Base-by-base conservation (phyloP, 2,888 invertebrate species). In the Melieria crassipennis region DNA sequence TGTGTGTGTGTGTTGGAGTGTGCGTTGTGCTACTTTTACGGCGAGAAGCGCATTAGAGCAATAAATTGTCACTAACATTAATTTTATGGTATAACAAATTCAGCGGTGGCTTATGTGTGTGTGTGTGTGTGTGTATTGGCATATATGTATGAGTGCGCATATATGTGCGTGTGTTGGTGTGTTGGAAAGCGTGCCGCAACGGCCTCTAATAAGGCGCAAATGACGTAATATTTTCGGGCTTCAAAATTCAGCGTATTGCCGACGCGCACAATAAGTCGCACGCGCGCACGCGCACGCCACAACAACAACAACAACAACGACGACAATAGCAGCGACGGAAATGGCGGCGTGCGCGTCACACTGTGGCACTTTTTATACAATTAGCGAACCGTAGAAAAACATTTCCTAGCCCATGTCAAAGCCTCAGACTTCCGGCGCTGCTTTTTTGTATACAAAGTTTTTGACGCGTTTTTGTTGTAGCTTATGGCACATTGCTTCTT, bases 61-160 rank as follows among this genome's bases (percentile, higher is more conserved):
- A 75, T 74, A 74, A 73, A 75, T 75, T 74, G 65, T 73, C 55
- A 70, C 71, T 73, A 72, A 70, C 73, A 75, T 65, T 72, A 72
- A 73, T 72, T 75, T 72, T 70, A 75, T 75, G 73, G 65, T 68
- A 71, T 67, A 69, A 71, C 68, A 69, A 65, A 69, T 72, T 73
- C 68, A 45, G 6, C 61, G 55, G 61, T 60, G 30, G 43, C 16
- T 42, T 50, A n/a, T n/a, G n/a, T n/a, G n/a, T n/a, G n/a, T 30
- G 66, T 61, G 45, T 62, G 45, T 50, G 43, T 48, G 62, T 57
- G 43, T 58, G 63, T 11, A 16, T 52, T 30, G 30, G 30, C 30
- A 30, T 30, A 30, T 3, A 30, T 30, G 30, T 3, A 30, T 30
- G 30, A 30, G 30, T 30, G 30, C 30, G 30, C 30, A 3, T 30